Evolutionary conservation across 2,797 vertebrate genomes (phyloP).

Genomic region (Mus caroli): DNA sequence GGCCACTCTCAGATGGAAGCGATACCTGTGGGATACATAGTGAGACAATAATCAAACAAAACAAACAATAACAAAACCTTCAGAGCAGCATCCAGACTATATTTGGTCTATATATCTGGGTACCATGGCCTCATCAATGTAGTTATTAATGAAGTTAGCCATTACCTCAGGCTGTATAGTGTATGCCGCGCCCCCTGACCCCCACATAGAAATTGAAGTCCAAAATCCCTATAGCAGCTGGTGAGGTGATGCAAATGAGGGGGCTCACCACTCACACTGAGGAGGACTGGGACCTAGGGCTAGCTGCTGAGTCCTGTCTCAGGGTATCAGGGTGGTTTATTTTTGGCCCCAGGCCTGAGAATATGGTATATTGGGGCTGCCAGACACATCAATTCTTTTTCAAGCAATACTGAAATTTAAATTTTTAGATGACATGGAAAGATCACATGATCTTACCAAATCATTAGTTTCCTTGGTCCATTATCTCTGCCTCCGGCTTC

Average conservation of each 20-base stretch:
- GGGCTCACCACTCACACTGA: no score
- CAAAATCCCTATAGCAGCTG: not conserved
- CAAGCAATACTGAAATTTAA: slow-evolving; percentile 47
- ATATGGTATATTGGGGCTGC: not conserved
- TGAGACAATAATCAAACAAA: not conserved
- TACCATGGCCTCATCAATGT: not conserved
- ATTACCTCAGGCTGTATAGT: not conserved
- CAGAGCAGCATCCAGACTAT: not conserved
- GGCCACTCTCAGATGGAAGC: not conserved
- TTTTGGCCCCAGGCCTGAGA: not conserved
- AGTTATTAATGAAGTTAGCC: not conserved
- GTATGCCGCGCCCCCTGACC: rapidly evolving
- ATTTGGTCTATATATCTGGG: not conserved
- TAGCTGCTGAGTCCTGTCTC: not conserved
- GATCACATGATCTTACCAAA: not conserved
- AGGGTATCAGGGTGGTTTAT: not conserved
- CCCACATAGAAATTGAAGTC: not conserved
- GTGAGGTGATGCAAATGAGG: not conserved
- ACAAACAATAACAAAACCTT: not conserved
- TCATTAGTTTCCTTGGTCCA: not conserved
- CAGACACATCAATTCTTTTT: not conserved
- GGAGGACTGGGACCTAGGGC: not conserved
- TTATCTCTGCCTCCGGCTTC: not conserved
- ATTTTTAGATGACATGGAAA: not conserved
- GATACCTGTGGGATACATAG: not conserved